phyloP scores from a whole-genome alignment of 2,888 invertebrate genomes.

The Lacanobia wlatinum region DNA sequence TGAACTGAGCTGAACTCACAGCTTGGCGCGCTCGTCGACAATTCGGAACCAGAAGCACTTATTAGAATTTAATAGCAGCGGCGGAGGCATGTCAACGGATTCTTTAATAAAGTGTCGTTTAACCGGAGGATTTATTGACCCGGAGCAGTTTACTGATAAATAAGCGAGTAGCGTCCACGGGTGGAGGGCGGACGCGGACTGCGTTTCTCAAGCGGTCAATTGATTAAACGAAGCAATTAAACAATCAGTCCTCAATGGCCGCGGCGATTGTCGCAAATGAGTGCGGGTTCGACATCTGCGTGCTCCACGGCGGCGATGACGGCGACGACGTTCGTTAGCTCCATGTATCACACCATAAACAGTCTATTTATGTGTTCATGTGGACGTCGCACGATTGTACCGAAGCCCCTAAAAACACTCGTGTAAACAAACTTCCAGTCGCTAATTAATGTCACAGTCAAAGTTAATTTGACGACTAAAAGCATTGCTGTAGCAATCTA shows the following conservation, averaged over 20 bases:
- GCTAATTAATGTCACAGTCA: conserved; percentile 59
- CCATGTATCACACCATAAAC: conserved; percentile 45
- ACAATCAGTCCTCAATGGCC: conserved; percentile 88
- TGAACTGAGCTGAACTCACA: conserved; percentile 21
- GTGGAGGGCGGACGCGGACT: conserved; percentile 72
- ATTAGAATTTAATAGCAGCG: conserved; percentile 62
- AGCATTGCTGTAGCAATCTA: conserved; percentile 45
- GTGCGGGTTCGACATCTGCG: conserved; percentile 84
- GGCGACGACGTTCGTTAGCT: conserved; percentile 32
- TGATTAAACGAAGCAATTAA: conserved; percentile 91
- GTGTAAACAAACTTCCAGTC: conserved; percentile 51
- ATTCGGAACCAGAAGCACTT: conserved; percentile 51
- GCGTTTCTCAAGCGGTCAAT: conserved; percentile 88
- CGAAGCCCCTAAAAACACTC: conserved; percentile 38
- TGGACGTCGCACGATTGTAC: conserved; percentile 32
- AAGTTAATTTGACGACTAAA: conserved; percentile 54
- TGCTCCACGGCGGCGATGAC: conserved; percentile 34
- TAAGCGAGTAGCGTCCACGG: conserved; percentile 78
- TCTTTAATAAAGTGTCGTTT: conserved; percentile 83
- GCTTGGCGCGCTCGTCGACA: conserved; percentile 10
- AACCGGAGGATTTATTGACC: conserved; percentile 86
- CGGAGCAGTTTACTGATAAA: conserved; percentile 80
- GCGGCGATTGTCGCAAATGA: conserved; percentile 88
- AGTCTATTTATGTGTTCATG: conserved; percentile 52
- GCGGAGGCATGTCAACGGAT: conserved; percentile 65